phyloP scores from a whole-genome alignment of 2,113 vertebrate genomes.

The Ondatra zibethicus region DNA sequence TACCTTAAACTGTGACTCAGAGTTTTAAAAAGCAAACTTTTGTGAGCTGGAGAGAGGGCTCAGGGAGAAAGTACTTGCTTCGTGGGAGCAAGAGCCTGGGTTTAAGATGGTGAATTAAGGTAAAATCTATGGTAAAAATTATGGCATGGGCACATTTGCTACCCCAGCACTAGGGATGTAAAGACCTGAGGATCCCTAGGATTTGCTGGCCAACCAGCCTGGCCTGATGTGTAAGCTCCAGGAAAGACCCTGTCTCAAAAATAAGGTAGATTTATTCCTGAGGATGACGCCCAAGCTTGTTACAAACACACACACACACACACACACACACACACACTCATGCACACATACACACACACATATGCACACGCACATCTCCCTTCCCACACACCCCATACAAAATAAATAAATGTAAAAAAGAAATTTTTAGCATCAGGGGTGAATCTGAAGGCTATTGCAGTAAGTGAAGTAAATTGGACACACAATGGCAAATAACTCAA shows the following conservation, averaged over 20 bases:
- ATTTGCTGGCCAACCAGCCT: too few relatives aligned
- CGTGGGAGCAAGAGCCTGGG: background rate
- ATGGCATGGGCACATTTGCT: background rate
- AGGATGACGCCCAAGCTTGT: background rate
- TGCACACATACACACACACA: background rate
- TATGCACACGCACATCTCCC: background rate
- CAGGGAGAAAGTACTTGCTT: too few relatives aligned
- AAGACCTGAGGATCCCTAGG: background rate
- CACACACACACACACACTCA: background rate
- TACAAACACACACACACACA: background rate
- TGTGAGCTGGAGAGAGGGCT: background rate
- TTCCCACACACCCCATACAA: background rate
- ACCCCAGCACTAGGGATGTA: background rate
- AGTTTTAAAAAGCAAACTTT: conserved; percentile 2
- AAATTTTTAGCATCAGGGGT: background rate
- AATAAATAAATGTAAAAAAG: background rate
- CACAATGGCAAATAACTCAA: background rate
- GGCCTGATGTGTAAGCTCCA: background rate
- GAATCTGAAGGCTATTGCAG: background rate
- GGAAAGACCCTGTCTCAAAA: background rate
- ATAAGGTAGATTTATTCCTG: background rate
- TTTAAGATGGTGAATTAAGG: background rate
- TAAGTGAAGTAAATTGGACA: background rate
- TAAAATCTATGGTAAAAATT: background rate
- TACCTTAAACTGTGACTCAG: background rate